Base-by-base conservation (phyloP, 2,797 vertebrate species). In the Trachops cirrhosus region DNA sequence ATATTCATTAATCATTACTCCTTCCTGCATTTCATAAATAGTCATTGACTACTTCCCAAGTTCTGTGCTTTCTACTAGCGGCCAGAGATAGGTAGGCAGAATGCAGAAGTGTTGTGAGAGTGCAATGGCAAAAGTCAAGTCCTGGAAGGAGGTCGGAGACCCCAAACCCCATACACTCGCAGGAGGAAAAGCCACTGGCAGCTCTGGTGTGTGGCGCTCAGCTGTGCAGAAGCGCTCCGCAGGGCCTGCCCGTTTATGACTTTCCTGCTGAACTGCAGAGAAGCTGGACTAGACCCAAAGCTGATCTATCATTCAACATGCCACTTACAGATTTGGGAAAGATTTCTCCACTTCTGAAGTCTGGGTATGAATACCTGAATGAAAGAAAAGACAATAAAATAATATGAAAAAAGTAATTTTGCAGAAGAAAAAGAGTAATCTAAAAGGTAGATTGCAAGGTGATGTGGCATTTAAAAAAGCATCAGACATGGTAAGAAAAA, bases 21-120 rank as follows among this genome's bases (percentile, higher is more conserved):
- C 64, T 79, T 41, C 77, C 15, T 83, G 44, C 11, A 12, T 83
- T 83, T 86, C 21, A n/a, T 88, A 50, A 67, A 83, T 91, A 75
- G 59, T 24, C 57, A 64, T 6, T 46, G 10, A 32, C n/a, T 26
- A 34, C 46, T 21, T 73, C 14, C 26, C 70, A 71, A 74, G 19
- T 5, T 52, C 24, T 71, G n/a, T 48, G 48, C 32, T 89, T 74
- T 84, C 50, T 96, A 44, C 29, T 62, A 22, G 52, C 24, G 37
- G 24, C 34, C 48, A 86, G 70, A 93, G 44, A n/a, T n/a, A n/a
- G n/a, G n/a, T n/a, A n/a, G n/a, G n/a, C n/a, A n/a, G 90, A 62
- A 29, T 3, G 26, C 57, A 80, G 48, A 24, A 6, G 59, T 21
- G 0, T 26, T 21, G 37, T 15, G n/a, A n/a, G 6, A 24, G 57